Evolutionary conservation across 2,888 invertebrate genomes (phyloP).

Genomic region (Xylota sylvarum): DNA sequence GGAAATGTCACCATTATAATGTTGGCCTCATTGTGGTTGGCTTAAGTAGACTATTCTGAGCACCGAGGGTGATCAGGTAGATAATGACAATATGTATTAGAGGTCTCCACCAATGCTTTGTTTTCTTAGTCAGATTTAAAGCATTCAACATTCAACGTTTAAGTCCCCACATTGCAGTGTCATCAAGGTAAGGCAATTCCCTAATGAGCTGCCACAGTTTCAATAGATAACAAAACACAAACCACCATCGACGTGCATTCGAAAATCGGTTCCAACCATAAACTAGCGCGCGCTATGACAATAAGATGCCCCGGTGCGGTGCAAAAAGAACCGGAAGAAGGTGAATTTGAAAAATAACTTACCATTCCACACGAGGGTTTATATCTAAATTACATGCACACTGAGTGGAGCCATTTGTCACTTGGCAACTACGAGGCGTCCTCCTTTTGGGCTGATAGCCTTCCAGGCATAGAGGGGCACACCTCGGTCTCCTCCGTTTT

Average conservation of each 20-base stretch:
- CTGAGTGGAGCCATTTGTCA: constrained; percentile 79
- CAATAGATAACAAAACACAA: constrained; percentile 34
- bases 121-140: background rate
- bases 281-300: constrained; percentile 49
- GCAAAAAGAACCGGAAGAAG: constrained; percentile 44
- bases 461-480: constrained; percentile 31
- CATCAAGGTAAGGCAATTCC: background rate
- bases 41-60: constrained; percentile 7
- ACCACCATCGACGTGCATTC: constrained; percentile 35
- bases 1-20: constrained; percentile 52
- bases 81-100: too few relatives aligned
- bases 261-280: constrained; percentile 45
- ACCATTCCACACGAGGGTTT: constrained; percentile 78
- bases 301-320: constrained; percentile 39
- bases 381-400: constrained; percentile 80
- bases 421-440: constrained; percentile 55
- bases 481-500: background rate
- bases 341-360: constrained; percentile 78
- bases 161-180: too few relatives aligned
- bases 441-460: constrained; percentile 26
- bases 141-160: too few relatives aligned
- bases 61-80: background rate
- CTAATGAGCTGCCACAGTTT: constrained; percentile 31
- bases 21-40: constrained; percentile 40
- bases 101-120: too few relatives aligned